Evolutionary conservation across 2,797 vertebrate species (phyloP).

Genomic region (Neosilurus hyrtlii): DNA sequence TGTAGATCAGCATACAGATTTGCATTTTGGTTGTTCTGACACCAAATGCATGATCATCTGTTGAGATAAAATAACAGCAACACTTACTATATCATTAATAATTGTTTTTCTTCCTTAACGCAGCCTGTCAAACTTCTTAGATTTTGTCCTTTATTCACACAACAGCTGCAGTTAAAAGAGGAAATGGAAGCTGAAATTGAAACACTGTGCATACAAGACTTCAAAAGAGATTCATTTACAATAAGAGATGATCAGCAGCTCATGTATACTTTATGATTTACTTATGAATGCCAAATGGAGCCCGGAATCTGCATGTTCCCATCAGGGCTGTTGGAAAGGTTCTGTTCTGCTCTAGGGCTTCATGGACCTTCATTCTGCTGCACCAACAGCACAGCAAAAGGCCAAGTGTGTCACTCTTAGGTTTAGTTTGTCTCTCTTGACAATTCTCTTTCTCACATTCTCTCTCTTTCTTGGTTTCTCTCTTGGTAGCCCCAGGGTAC

Average conservation of each 20-base stretch:
- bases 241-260: constrained; percentile 19
- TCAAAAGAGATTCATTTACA: constrained; percentile 12
- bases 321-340: constrained; percentile 67
- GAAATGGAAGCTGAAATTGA: not conserved
- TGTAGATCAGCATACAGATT: constrained; percentile 20
- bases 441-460: constrained; percentile 49
- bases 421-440: constrained; percentile 57
- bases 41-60: constrained; percentile 19
- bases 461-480: constrained; percentile 55
- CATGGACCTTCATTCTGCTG: constrained; percentile 50
- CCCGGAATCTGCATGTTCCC: constrained; percentile 72
- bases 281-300: constrained; percentile 64
- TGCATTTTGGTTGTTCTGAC: constrained; percentile 30
- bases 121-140: constrained; percentile 2
- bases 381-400: constrained; percentile 52
- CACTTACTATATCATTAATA: constrained; percentile 20
- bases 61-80: constrained; percentile 33
- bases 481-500: constrained; percentile 83
- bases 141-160: constrained; percentile 13
- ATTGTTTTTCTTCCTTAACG: constrained; percentile 7
- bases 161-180: not conserved
- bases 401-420: constrained; percentile 60
- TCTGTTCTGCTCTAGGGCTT: constrained; percentile 57
- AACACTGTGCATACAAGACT: constrained; percentile 9
- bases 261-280: constrained; percentile 62